Evolutionary conservation across 2,888 invertebrate genomes (phyloP), one percentile per base, ranked within the genome.

Genomic region (Dermolepida albohirtum): DNA sequence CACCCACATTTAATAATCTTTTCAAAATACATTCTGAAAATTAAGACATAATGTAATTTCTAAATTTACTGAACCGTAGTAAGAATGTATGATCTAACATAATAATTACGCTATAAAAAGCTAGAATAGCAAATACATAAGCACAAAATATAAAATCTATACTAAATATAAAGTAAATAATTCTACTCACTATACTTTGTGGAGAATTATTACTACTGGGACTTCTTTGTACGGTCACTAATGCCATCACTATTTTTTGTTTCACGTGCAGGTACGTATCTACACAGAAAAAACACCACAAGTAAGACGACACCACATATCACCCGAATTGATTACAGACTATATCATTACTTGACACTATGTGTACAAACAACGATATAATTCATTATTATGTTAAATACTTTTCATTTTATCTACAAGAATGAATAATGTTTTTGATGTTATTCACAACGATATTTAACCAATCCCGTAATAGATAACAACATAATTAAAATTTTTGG

Each of bases 141-240:
- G n/a, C n/a, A n/a, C 34, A 6, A 34, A 34, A 34, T 5, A 34
- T 34, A 29, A 29, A n/a, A 10, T 34, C 6, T 10, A 10, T 34
- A 34, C 10, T 5, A 50, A 11, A 16, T 50, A 50, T 8, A n/a
- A 40, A 1, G 40, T 40, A 16, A 17, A 62, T 27, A 17, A 34
- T 22, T 59, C 41, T 71, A 86, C 87, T 86, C 79, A 87, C 87
- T 80, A 86, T 85, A 80, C 85, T 86, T 77, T 85, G 87, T 71
- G 89, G 89, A 74, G 88, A 88, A 83, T 87, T 89, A 83, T 88
- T 87, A 78, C 88, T 87, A 85, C 90, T 90, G 77, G 90, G 90
- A 77, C 90, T 90, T 80, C 90, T 87, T 81, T 90, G 90, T 80
- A 91, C 89, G 78, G 90, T 90, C 83, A 91, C 90, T 82, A 90